Conservation (phyloP, 1,140 invertebrate genomes). For the Chironomus tepperi region DNA sequence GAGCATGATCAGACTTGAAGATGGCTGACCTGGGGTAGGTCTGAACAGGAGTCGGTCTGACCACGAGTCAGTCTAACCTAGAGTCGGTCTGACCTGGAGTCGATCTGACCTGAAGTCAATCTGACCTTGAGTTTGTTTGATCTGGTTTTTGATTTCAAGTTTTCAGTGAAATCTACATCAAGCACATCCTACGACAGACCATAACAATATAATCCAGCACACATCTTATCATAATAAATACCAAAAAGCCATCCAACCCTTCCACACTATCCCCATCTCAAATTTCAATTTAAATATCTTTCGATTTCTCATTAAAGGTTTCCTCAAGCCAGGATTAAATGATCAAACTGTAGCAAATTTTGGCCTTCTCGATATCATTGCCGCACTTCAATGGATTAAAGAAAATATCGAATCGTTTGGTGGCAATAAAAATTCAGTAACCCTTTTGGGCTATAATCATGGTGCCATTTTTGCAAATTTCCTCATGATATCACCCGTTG, state of each 20-base stretch:
- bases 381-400: slow-evolving; percentile 78
- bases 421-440: slow-evolving; percentile 74
- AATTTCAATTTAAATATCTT: slow-evolving; percentile 27
- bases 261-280: background rate
- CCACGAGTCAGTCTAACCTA: no score
- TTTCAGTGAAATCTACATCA: no score
- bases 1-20: no score
- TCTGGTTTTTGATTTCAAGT: no score
- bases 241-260: background rate
- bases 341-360: slow-evolving; percentile 71
- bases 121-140: no score
- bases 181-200: no score
- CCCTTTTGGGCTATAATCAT: slow-evolving; percentile 87
- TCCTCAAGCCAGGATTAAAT: slow-evolving; percentile 63
- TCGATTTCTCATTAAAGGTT: slow-evolving; percentile 49
- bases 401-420: slow-evolving; percentile 78
- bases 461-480: slow-evolving; percentile 88
- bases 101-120: no score
- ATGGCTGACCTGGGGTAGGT: no score
- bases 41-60: no score
- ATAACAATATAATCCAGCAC: no score
- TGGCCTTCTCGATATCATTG: slow-evolving; percentile 79
- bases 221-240: background rate
- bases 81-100: no score
- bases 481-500: slow-evolving; percentile 76